Evolutionary conservation across 2,797 vertebrate species (phyloP).

Genomic region (Psittacula echo): DNA sequence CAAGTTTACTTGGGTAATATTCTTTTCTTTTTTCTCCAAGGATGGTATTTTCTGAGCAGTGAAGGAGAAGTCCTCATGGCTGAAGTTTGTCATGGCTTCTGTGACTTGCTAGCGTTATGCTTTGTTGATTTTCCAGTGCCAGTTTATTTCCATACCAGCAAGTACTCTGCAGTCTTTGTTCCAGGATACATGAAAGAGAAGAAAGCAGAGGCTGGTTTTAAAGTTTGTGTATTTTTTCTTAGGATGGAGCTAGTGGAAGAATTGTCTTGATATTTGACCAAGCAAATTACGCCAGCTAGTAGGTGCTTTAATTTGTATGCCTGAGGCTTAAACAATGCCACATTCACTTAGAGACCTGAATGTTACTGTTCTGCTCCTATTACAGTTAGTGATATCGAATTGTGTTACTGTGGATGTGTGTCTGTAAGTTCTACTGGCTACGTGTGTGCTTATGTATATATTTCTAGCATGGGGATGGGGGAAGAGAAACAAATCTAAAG

Average conservation of each 20-base stretch:
- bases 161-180: neutral
- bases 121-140: neutral
- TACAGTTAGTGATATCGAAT: slow-evolving; percentile 34
- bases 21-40: neutral
- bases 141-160: neutral
- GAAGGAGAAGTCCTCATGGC: neutral
- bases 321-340: slow-evolving; percentile 70
- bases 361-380: slow-evolving; percentile 47
- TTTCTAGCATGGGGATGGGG: neutral
- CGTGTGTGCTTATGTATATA: neutral
- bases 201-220: neutral
- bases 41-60: neutral
- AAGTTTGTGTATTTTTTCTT: slow-evolving; percentile 25
- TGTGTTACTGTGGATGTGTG: neutral
- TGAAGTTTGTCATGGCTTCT: neutral
- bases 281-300: slow-evolving; percentile 70
- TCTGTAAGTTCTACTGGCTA: slow-evolving; percentile 23
- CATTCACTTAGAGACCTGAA: slow-evolving; percentile 68
- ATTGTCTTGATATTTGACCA: slow-evolving; percentile 72
- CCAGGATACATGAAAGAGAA: neutral
- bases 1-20: neutral
- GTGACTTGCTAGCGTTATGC: neutral
- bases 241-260: slow-evolving; percentile 64
- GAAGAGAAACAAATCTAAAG: neutral
- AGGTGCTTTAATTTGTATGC: slow-evolving; percentile 73